Evolutionary conservation across 2,888 invertebrate species (phyloP).

Genomic region (Nysson spinosus): DNA sequence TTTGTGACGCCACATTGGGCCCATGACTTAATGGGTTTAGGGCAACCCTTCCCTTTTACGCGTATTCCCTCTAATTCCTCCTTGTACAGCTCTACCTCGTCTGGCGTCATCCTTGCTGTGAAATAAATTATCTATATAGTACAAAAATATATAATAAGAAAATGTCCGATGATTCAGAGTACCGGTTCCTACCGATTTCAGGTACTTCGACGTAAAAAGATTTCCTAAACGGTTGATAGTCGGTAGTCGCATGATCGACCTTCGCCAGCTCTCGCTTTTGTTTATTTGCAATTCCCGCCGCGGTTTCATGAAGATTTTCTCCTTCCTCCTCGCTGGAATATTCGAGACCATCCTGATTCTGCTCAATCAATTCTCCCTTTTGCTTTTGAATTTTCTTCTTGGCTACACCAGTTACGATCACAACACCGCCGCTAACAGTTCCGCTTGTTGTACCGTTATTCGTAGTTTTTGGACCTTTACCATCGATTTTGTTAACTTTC

Average conservation of each 20-base stretch:
- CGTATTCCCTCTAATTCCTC: slow-evolving; percentile 96
- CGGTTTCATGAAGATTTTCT: slow-evolving; percentile 94
- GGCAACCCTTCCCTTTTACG: slow-evolving; percentile 97
- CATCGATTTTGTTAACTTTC: slow-evolving; percentile 87
- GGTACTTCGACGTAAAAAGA: slow-evolving; percentile 98
- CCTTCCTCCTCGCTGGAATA: slow-evolving; percentile 98
- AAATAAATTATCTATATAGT: slow-evolving; percentile 1
- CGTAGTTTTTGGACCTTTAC: slow-evolving; percentile 79
- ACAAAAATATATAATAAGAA: not conserved
- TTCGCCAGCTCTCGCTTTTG: slow-evolving; percentile 95
- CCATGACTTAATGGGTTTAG: slow-evolving; percentile 97
- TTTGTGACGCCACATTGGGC: slow-evolving; percentile 98
- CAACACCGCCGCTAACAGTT: slow-evolving; percentile 80
- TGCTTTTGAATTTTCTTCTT: slow-evolving; percentile 88
- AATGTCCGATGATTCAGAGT: too few species aligned
- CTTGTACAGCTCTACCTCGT: slow-evolving; percentile 91
- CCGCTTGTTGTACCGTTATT: slow-evolving; percentile 76
- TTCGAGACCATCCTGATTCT: slow-evolving; percentile 98
- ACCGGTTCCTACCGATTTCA: slow-evolving; percentile 82
- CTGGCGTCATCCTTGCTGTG: slow-evolving; percentile 88
- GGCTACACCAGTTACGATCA: slow-evolving; percentile 90
- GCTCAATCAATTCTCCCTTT: slow-evolving; percentile 99
- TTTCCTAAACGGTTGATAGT: slow-evolving; percentile 94
- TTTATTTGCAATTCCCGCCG: slow-evolving; percentile 92
- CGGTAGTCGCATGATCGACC: slow-evolving; percentile 92